A percentile compares a stretch with the other conserved stretches of the same genome.
Evolutionary conservation across 1,140 invertebrate species (phyloP).

Genomic region (Pygmarrhopalites habei): DNA sequence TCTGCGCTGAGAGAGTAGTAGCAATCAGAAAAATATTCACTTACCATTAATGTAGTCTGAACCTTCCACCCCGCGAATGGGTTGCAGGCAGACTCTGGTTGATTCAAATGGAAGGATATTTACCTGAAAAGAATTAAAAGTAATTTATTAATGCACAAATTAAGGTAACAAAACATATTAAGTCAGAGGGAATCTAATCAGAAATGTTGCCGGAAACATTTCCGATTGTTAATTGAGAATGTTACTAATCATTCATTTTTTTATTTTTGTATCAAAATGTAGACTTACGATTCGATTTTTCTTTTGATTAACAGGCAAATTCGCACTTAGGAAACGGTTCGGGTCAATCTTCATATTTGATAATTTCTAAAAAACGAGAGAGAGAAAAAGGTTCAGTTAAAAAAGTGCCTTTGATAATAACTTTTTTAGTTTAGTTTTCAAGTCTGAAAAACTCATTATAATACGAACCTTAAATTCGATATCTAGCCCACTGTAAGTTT

Average conservation of each 20-base stretch:
- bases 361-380: conserved; percentile 61
- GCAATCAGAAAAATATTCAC: no score
- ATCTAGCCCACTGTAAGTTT: conserved; percentile 93
- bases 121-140: no score
- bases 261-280: no score
- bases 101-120: conserved; percentile 97
- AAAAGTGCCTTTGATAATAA: no score
- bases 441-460: no score
- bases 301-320: conserved; percentile 91
- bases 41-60: conserved; percentile 99
- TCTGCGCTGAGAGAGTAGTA: no score
- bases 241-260: no score
- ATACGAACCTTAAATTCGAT: conserved; percentile 83
- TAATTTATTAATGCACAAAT: not conserved
- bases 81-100: conserved; percentile 86
- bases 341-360: conserved; percentile 91
- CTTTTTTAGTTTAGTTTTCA: no score
- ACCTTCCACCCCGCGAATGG: conserved; percentile 83
- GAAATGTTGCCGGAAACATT: no score
- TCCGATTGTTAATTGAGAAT: no score
- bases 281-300: conserved; percentile 97
- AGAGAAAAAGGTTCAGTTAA: no score
- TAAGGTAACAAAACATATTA: conserved; percentile 10
- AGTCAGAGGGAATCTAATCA: no score
- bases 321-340: conserved; percentile 88